phyloP scores from a whole-genome alignment of 1,140 invertebrate genomes.

The Drosophila navojoa region DNA sequence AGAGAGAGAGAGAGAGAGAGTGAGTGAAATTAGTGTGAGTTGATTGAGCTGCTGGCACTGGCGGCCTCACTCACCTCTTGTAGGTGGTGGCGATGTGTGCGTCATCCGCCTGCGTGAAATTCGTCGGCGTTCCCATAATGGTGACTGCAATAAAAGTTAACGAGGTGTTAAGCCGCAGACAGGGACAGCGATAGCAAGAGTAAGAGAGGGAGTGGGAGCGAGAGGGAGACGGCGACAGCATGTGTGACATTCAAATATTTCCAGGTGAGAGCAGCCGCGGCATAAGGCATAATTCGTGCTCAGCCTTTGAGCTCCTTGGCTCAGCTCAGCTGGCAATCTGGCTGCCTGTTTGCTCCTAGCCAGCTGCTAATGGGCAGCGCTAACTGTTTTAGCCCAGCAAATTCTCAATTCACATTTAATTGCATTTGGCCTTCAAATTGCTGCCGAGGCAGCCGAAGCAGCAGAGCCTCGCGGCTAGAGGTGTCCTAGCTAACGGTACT shows the following conservation, averaged over 20 bases:
- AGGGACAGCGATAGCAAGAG: constrained; percentile 2
- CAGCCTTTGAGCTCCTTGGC: not conserved
- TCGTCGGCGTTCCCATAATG: constrained; percentile 77
- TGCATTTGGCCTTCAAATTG: constrained; percentile 19
- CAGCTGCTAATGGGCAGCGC: constrained; percentile 17
- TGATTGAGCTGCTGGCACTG: not conserved
- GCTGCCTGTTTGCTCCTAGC: not conserved
- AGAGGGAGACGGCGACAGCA: not conserved
- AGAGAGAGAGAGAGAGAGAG: not conserved
- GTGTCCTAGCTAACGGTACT: constrained; percentile 1
- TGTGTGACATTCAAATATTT: constrained; percentile 14
- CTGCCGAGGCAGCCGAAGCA: not conserved
- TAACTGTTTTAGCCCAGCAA: constrained; percentile 20
- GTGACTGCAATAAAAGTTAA: constrained; percentile 60
- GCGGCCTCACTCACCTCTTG: constrained; percentile 59
- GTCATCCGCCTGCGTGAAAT: constrained; percentile 71
- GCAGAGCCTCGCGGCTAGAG: not conserved
- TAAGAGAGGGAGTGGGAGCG: not conserved
- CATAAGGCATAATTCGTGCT: constrained; percentile 17
- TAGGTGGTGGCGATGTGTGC: constrained; percentile 73
- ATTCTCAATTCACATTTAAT: constrained; percentile 34
- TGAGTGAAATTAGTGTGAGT: not conserved
- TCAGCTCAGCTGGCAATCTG: not conserved
- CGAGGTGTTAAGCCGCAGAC: constrained; percentile 4
- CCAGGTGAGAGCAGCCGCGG: constrained; percentile 8